phyloP scores from a whole-genome alignment of 92 coral and sea anemone genomes.

The Bergia puertoricense region DNA sequence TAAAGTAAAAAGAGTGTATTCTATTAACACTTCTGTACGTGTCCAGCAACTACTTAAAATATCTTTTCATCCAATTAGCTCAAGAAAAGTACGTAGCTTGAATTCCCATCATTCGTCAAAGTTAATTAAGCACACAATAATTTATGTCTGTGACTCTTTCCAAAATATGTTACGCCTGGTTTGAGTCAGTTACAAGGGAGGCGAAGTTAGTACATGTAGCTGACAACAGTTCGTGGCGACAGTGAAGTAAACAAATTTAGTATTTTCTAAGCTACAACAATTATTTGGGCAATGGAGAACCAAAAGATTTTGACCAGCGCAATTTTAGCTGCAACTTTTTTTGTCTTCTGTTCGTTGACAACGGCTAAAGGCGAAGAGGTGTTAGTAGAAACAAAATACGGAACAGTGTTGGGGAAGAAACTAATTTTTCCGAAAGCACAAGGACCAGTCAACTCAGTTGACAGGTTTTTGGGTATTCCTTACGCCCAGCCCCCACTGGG shows the following conservation, averaged over 20 bases:
- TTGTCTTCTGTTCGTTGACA: neutral
- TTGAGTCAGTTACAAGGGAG: neutral
- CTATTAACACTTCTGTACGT: neutral
- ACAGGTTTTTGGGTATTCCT: conserved; percentile 80
- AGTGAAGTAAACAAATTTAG: neutral
- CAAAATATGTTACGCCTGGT: neutral
- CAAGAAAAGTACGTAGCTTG: neutral
- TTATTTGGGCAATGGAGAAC: neutral
- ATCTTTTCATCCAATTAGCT: conserved; percentile 17
- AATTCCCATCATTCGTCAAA: conserved; percentile 37
- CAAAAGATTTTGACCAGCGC: neutral
- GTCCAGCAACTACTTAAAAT: neutral
- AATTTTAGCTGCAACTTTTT: neutral
- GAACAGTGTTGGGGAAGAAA: conserved; percentile 58
- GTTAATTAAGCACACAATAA: conserved; percentile 9
- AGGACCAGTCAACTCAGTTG: conserved; percentile 60
- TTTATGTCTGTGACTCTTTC: conserved; percentile 12
- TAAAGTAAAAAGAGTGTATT: neutral
- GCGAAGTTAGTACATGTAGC: neutral
- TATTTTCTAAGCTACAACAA: neutral
- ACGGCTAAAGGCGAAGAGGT: neutral
- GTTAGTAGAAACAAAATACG: conserved; percentile 58
- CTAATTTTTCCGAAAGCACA: conserved; percentile 50
- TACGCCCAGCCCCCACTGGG: conserved; percentile 77
- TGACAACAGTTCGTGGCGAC: neutral